Evolutionary conservation across 2,888 invertebrate genomes (phyloP).

Genomic region (Tryphoninae sp.): DNA sequence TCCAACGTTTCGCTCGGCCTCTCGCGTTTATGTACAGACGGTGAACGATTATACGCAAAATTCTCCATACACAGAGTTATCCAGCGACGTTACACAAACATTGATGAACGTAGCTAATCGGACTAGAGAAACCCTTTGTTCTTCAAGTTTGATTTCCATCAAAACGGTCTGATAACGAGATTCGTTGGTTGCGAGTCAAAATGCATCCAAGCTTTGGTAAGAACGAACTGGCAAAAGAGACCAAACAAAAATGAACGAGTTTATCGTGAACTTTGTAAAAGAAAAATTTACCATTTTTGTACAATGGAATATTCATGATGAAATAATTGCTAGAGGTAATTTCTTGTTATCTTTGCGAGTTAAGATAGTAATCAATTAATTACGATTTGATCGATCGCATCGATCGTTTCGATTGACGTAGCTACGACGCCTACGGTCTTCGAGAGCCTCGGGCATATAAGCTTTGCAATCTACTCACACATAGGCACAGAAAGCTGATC

Average conservation of each 20-base stretch:
- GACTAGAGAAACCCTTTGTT: no score
- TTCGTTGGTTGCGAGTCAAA: neutral
- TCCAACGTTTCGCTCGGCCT: neutral
- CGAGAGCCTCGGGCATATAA: neutral
- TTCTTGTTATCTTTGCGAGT: no score
- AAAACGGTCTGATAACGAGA: no score
- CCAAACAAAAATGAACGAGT: neutral
- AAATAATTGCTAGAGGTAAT: no score
- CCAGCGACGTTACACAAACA: neutral
- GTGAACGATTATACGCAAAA: neutral
- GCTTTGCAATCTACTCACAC: neutral
- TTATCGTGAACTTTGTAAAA: neutral
- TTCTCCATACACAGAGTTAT: neutral
- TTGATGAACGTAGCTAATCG: neutral
- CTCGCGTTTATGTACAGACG: neutral
- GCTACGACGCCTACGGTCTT: neutral
- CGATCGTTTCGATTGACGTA: neutral
- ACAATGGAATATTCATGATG: no score
- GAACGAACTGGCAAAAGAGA: neutral
- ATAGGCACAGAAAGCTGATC: neutral
- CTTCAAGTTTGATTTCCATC: no score
- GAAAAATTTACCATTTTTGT: no score
- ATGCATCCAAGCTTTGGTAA: neutral
- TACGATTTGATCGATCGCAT: no score
- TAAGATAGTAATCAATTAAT: no score